These are phyloP conservation scores for Schizopygopsis malacanthus DNA, from an alignment of 2,797 vertebrate genomes.

Conservation along the genomic window DNA sequence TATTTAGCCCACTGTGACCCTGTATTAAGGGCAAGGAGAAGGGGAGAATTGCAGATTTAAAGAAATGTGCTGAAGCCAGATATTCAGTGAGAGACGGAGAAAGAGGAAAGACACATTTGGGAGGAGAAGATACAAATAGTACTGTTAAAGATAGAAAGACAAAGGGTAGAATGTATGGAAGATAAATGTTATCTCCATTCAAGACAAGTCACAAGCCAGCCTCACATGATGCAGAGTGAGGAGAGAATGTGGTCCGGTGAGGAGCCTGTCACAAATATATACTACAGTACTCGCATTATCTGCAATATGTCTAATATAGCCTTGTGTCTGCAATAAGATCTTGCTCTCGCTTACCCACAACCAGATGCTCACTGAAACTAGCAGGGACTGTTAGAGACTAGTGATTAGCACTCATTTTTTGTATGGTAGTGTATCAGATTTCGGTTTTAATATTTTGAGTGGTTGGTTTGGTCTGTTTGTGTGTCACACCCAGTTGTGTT, in stretches of 20 bases:
- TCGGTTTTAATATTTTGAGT: not conserved
- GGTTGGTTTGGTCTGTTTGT: constrained; percentile 34
- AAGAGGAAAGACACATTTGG: not conserved
- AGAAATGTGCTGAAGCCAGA: not conserved
- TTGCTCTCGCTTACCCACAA: not conserved
- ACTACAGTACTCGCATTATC: not conserved
- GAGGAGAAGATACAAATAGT: not conserved
- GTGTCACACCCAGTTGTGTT: constrained; percentile 41
- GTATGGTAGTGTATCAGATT: not conserved
- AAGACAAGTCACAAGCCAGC: not conserved
- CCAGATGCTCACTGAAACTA: not conserved
- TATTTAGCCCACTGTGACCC: constrained; percentile 37
- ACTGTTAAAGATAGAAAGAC: constrained; percentile 2
- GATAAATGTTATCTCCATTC: constrained; percentile 8
- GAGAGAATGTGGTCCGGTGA: constrained; percentile 43
- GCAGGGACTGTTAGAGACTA: not conserved
- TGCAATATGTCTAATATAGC: constrained; percentile 26
- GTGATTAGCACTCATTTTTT: not conserved
- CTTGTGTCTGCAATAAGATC: not conserved
- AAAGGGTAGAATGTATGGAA: not conserved
- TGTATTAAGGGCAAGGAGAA: constrained; percentile 24
- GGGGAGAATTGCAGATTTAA: constrained; percentile 1
- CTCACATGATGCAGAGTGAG: not conserved
- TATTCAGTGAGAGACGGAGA: not conserved
- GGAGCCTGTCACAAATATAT: not conserved